These are phyloP conservation scores for Tiliacea citrago DNA, from an alignment of 2,888 invertebrate species.

Conservation along the genomic window DNA sequence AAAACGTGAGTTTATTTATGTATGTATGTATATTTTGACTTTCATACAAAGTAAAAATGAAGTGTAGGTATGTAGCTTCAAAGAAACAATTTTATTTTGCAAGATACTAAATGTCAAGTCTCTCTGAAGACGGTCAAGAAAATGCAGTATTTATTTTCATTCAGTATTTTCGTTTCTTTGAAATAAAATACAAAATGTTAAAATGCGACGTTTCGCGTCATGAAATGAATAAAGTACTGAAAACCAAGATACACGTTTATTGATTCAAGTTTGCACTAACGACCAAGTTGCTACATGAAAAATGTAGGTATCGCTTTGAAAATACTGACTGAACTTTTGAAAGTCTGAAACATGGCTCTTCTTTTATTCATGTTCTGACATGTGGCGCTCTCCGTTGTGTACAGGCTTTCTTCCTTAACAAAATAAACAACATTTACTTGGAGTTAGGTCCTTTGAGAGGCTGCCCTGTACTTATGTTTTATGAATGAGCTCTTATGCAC, in stretches of 20 bases:
- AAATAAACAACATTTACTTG: slow-evolving; percentile 90
- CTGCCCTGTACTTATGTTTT: slow-evolving; percentile 85
- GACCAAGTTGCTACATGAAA: slow-evolving; percentile 78
- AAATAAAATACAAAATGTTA: slow-evolving; percentile 30
- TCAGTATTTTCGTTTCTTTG: slow-evolving; percentile 23
- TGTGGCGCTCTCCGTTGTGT: slow-evolving; percentile 88
- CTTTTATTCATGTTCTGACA: slow-evolving; percentile 90
- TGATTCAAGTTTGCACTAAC: slow-evolving; percentile 74
- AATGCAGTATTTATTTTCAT: slow-evolving; percentile 37
- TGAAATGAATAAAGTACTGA: slow-evolving; percentile 51
- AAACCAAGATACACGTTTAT: slow-evolving; percentile 66
- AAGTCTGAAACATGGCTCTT: slow-evolving; percentile 89
- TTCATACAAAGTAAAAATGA: slow-evolving; percentile 12
- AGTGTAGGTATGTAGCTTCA: background rate
- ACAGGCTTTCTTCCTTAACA: slow-evolving; percentile 89
- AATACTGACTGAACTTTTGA: slow-evolving; percentile 87
- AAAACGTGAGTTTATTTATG: no score
- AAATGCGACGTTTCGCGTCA: slow-evolving; percentile 32
- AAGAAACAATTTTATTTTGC: slow-evolving; percentile 5
- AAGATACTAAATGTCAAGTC: slow-evolving; percentile 16
- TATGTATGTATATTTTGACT: background rate
- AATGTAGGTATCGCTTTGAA: slow-evolving; percentile 83
- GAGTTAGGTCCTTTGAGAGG: slow-evolving; percentile 88
- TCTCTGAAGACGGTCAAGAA: slow-evolving; percentile 21
- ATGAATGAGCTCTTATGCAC: slow-evolving; percentile 88